Evolutionary conservation across 1,140 invertebrate genomes (phyloP).

Genomic region (Drosophila arawakana): DNA sequence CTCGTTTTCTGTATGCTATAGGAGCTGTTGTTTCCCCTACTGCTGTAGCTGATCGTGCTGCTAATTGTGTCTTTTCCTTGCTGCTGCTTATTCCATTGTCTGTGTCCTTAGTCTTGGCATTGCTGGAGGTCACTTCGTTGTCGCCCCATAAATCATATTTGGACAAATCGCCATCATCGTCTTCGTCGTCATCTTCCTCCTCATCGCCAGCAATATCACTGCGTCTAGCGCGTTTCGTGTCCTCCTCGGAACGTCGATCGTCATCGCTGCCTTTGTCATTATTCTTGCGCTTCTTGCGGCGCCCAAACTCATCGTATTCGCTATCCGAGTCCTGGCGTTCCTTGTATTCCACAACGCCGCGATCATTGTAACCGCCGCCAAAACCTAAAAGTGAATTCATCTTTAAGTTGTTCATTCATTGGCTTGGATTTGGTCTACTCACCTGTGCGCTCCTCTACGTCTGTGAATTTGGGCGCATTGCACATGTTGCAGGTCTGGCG

Average conservation of each 20-base stretch:
- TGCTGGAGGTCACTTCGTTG: constrained; percentile 84
- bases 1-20: constrained; percentile 40
- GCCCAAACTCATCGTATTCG: constrained; percentile 98
- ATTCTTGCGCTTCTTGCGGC: constrained; percentile 90
- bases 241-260: constrained; percentile 2
- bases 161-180: constrained; percentile 91
- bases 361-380: constrained; percentile 96
- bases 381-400: constrained; percentile 86
- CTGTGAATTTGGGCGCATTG: constrained; percentile 98
- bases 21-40: not conserved
- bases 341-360: constrained; percentile 96
- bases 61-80: constrained; percentile 29
- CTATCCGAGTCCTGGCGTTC: constrained; percentile 93
- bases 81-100: constrained; percentile 46
- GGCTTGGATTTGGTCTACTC: constrained; percentile 80
- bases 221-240: constrained; percentile 72
- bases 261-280: constrained; percentile 64
- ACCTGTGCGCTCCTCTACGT: constrained; percentile 90
- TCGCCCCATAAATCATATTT: constrained; percentile 93
- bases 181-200: constrained; percentile 87
- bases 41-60: no score
- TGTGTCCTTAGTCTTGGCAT: constrained; percentile 47
- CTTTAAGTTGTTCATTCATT: not conserved
- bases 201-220: constrained; percentile 73
- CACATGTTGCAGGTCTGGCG: constrained; percentile 99